Conservation (phyloP, 2,113 vertebrate species). For the Poeciliopsis prolifica region DNA sequence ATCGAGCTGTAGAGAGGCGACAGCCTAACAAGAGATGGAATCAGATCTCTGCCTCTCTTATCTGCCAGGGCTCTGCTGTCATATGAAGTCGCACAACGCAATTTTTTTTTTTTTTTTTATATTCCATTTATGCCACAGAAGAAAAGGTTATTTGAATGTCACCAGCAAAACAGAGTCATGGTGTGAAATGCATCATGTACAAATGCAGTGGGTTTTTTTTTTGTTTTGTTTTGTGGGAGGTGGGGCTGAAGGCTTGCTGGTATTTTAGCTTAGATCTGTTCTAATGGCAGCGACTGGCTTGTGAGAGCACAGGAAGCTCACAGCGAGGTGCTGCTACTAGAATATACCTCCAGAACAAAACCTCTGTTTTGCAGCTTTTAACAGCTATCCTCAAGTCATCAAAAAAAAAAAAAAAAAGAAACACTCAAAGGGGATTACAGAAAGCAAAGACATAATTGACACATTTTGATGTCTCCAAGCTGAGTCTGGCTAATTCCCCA, state of each 20-base stretch:
- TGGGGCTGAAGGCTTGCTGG: constrained; percentile 46
- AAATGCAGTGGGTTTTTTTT: constrained; percentile 61
- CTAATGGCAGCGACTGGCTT: constrained; percentile 52
- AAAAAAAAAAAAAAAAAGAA: constrained; percentile 25
- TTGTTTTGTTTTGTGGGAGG: constrained; percentile 41
- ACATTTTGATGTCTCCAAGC: constrained; percentile 64
- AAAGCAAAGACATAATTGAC: constrained; percentile 61
- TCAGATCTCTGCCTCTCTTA: constrained; percentile 60
- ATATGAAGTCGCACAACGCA: constrained; percentile 59
- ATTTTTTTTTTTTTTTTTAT: constrained; percentile 67
- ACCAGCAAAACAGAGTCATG: constrained; percentile 70
- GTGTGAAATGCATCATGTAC: constrained; percentile 62
- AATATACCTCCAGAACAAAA: constrained; percentile 56
- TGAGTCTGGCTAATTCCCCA: constrained; percentile 60
- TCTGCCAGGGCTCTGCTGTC: constrained; percentile 60
- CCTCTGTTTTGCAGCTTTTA: constrained; percentile 51
- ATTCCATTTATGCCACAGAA: constrained; percentile 70
- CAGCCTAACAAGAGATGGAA: constrained; percentile 67
- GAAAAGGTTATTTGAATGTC: constrained; percentile 81
- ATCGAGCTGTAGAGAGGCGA: constrained; percentile 55
- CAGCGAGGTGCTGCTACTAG: constrained; percentile 19
- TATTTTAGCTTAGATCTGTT: constrained; percentile 58
- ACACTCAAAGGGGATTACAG: constrained; percentile 53
- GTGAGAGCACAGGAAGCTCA: constrained; percentile 35
- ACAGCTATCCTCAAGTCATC: constrained; percentile 54